Percentiles rank a stretch among this genome's conserved stretches.
These are phyloP conservation scores for Notodonta dromedarius DNA, from an alignment of 2,888 invertebrate species.

Conservation along the genomic window DNA sequence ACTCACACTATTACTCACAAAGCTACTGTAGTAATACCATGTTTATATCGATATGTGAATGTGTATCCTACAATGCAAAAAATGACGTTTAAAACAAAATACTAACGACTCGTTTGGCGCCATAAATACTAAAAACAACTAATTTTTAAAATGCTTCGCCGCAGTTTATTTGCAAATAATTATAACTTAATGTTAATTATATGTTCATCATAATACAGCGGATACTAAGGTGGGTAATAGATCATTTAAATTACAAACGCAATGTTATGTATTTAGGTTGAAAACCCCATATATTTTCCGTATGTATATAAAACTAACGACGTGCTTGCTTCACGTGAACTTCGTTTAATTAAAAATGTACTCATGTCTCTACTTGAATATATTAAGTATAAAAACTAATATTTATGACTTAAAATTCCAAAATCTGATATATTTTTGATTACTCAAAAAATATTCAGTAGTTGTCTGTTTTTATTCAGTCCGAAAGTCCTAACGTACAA, in stretches of 20 bases:
- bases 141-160: neutral
- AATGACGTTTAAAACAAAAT: neutral
- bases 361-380: too few species aligned
- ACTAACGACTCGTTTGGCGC: neutral
- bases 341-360: too few species aligned
- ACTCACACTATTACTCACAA: too few species aligned
- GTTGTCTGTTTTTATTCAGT: too few species aligned
- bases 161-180: neutral
- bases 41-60: neutral
- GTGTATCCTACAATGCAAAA: neutral
- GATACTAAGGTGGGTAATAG: neutral
- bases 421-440: too few species aligned
- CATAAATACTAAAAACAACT: neutral
- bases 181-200: neutral
- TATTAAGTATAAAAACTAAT: too few species aligned
- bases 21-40: too few species aligned
- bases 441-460: too few species aligned
- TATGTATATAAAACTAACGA: neutral
- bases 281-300: neutral
- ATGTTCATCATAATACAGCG: neutral
- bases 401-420: too few species aligned
- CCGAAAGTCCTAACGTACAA: too few species aligned
- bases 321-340: too few species aligned
- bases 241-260: conserved; percentile 2
- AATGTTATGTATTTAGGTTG: neutral